Evolutionary conservation across 2,888 invertebrate species (phyloP), one percentile per base, ranked within the genome.

Genomic region (Drosophila infuscata): DNA sequence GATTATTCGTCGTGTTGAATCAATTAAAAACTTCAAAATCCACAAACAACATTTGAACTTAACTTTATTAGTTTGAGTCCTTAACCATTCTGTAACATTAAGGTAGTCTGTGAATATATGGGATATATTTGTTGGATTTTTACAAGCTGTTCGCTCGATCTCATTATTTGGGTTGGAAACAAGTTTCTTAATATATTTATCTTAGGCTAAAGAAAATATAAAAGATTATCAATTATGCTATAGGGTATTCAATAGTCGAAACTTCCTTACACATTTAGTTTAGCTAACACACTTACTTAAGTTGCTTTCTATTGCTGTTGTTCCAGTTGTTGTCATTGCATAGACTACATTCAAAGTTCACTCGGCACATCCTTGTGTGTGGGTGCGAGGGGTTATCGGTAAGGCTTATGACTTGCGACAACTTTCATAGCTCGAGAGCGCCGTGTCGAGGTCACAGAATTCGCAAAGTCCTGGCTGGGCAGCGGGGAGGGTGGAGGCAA

Each of bases 401-500:
- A 46, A 6, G 64, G 29, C 66, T 54, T 58, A 32, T 66, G 59
- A 77, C 69, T 77, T 76, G 85, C 59, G 90, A 85, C 85, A 85
- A 77, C 69, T 85, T 85, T 74, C 64, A 80, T 70, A 80, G 80
- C 73, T 43, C 15, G 25, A 46, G 83, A 76, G 65, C 57, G 70
- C 75, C 70, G 61, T 67, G 76, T 62, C 75, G 85, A 90, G 90
- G 85, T 88, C 90, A 89, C 75, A 79, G 67, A 87, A 84, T 89
- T 84, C 63, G 54, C 74, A 59, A 63, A 54, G 74, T 68, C 60
- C 77, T 80, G 59, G 33, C 51, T 29, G 17, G 49, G 15, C 17
- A 20, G 35, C 4, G 11, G 29, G 25, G 5, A n/a, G 32, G n/a
- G 8, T 20, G n/a, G 6, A 0, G 38, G 33, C 25, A 35, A 33